Conservation (phyloP, 1,140 invertebrate species). For the Acarapis woodi region DNA sequence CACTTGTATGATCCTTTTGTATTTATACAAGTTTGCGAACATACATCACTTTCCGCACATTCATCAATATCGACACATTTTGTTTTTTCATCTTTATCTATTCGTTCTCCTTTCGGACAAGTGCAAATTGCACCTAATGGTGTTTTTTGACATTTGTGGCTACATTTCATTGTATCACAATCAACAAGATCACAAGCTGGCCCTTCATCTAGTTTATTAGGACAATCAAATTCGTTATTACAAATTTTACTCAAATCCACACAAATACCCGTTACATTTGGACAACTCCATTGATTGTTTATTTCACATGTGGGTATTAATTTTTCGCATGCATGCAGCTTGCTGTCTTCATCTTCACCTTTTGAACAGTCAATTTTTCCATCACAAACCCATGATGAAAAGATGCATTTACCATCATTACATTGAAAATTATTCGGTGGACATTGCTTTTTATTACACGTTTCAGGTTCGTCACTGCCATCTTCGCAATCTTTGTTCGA, state of each 20-base stretch:
- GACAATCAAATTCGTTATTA: conserved; percentile 54
- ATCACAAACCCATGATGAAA: conserved; percentile 79
- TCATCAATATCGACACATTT: conserved; percentile 43
- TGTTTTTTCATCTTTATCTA: conserved; percentile 22
- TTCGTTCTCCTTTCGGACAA: conserved; percentile 39
- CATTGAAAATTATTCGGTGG: conserved; percentile 22
- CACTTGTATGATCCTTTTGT: conserved; percentile 55
- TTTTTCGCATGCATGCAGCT: conserved; percentile 20
- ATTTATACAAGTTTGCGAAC: conserved; percentile 65
- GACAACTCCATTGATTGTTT: conserved; percentile 15
- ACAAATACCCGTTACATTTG: conserved; percentile 18
- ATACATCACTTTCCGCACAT: conserved; percentile 50
- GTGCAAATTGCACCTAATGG: conserved; percentile 58
- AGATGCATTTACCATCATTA: conserved; percentile 57
- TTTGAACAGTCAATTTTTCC: conserved; percentile 84
- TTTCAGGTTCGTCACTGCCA: conserved; percentile 54
- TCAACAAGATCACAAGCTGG: conserved; percentile 28
- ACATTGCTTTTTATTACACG: conserved; percentile 30
- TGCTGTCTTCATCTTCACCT: conserved; percentile 52
- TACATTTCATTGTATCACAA: conserved; percentile 10
- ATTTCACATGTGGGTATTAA: conserved; percentile 12
- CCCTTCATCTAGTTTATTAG: conserved; percentile 70
- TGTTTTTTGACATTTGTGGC: conserved; percentile 55
- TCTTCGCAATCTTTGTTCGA: conserved; percentile 70
- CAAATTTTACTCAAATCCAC: conserved; percentile 35